Conservation (phyloP, 2,113 vertebrate species). For the Mesitornis unicolor region DNA sequence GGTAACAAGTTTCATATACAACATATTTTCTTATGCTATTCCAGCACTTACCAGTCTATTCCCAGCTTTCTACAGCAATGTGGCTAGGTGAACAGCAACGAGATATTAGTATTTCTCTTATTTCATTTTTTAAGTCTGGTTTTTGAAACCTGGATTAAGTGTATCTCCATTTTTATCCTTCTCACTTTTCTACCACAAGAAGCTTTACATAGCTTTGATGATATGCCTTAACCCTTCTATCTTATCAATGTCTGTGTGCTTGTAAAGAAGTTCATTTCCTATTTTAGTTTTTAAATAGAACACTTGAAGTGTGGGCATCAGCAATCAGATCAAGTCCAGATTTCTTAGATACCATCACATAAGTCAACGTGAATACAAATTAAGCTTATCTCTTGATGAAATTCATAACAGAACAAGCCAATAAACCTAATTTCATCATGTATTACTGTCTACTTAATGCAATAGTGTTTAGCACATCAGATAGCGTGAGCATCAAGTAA, state of each 20-base stretch:
- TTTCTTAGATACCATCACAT: not conserved
- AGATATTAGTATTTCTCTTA: not conserved
- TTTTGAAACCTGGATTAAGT: constrained; percentile 9
- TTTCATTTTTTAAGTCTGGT: not conserved
- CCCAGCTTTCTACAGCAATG: not conserved
- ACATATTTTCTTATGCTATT: not conserved
- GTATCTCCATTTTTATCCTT: not conserved
- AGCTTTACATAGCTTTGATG: constrained; percentile 27
- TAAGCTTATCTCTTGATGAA: constrained; percentile 13
- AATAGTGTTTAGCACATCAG: constrained; percentile 45
- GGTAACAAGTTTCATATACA: not conserved
- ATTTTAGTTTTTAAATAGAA: not conserved
- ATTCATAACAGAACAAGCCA: constrained; percentile 37
- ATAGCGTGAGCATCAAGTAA: constrained; percentile 7
- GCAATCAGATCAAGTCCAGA: not conserved
- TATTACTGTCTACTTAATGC: constrained; percentile 31
- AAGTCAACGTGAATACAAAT: constrained; percentile 44
- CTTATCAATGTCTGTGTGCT: constrained; percentile 5
- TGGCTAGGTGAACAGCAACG: not conserved
- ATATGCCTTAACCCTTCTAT: not conserved
- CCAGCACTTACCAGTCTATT: not conserved
- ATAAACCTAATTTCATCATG: constrained; percentile 50
- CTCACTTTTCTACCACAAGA: not conserved
- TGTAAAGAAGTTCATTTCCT: constrained; percentile 17
- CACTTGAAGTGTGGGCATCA: not conserved